Base-by-base conservation (phyloP, 1,140 invertebrate species). In the Agrypnia vestita region DNA sequence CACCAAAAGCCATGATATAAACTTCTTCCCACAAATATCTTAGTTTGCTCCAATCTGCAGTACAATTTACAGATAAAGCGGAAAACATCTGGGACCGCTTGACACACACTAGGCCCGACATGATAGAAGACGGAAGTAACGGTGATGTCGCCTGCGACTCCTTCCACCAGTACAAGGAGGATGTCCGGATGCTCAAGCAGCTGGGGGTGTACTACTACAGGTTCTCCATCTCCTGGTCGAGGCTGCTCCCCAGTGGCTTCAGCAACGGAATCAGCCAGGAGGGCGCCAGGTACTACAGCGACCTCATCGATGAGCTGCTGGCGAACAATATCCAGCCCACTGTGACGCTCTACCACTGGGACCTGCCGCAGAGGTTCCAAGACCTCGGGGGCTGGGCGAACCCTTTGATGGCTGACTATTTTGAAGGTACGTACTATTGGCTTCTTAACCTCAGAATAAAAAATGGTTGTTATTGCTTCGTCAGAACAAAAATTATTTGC, bases 161-260 rank as follows among this genome's bases (percentile, higher is more conserved):
- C 43, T 92, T 92, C 80, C 86, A 92, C 83, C 86, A 89, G 53
- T 91, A 89, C 85, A 84, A 88, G 82, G 85, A 88, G 79, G 92
- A 92, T 82, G 86, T 92, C 0, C 82, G 87, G 75, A 84, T 90
- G 11, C 83, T 89, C 4, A 86, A 86, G 35, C 83, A 88, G 15
- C 64, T 91, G 3, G 87, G 89, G n/a, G 87, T 91, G 0, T 84
- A 89, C 62, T 87, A 89, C 43, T 94, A 94, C 84, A 88, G 93
- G 17, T 93, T 94, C 84, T 94, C 93, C 0, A 85, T 94, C 76
- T 91, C 92, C 0, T 94, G 93, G 93, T 78, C 92, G 0, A 84
- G 92, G 47, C 84, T 93, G 1, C 80, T 92, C 0, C 91, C 92
- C 0, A 87, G 84, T 19, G 91, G 91, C 12, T 90, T 88, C 62